Evolutionary conservation across 1,140 invertebrate genomes (phyloP).

Genomic region (Drosophila obscura): DNA sequence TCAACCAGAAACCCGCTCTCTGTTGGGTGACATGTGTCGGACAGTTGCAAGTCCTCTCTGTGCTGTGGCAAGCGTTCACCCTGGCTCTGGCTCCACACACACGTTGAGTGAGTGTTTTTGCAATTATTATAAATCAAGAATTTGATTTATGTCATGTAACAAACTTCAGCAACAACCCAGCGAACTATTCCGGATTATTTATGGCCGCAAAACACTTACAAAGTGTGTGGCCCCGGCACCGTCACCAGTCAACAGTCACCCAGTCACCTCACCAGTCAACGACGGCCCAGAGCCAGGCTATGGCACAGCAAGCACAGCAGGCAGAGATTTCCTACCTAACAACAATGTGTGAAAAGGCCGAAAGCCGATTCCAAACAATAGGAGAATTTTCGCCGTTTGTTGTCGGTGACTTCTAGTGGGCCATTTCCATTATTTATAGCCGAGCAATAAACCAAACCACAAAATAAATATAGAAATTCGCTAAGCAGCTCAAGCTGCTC

Average conservation of each 20-base stretch:
- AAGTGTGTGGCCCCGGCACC: slow-evolving; percentile 46
- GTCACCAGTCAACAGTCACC: background rate
- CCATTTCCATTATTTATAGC: slow-evolving; percentile 51
- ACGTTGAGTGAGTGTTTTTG: slow-evolving; percentile 65
- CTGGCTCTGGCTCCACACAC: no score
- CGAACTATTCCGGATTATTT: slow-evolving; percentile 67
- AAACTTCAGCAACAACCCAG: slow-evolving; percentile 66
- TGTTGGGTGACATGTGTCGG: slow-evolving; percentile 63
- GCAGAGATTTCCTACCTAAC: slow-evolving; percentile 27
- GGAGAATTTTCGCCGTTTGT: no score
- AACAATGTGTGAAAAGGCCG: slow-evolving; percentile 51
- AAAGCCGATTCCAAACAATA: slow-evolving; percentile 27
- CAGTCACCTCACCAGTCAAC: no score
- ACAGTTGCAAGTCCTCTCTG: slow-evolving; percentile 45
- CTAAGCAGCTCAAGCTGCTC: background rate
- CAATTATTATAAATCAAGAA: slow-evolving; percentile 81
- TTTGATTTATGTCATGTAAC: slow-evolving; percentile 78
- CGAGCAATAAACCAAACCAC: slow-evolving; percentile 26
- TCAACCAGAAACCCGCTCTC: no score
- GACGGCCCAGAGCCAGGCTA: no score
- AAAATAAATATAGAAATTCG: slow-evolving; percentile 36
- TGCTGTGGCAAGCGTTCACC: background rate
- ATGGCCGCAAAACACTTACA: slow-evolving; percentile 74
- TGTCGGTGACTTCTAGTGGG: slow-evolving; percentile 26
- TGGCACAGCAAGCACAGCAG: background rate